Conservation (phyloP, 2,113 vertebrate species). For the Cettia cetti region DNA sequence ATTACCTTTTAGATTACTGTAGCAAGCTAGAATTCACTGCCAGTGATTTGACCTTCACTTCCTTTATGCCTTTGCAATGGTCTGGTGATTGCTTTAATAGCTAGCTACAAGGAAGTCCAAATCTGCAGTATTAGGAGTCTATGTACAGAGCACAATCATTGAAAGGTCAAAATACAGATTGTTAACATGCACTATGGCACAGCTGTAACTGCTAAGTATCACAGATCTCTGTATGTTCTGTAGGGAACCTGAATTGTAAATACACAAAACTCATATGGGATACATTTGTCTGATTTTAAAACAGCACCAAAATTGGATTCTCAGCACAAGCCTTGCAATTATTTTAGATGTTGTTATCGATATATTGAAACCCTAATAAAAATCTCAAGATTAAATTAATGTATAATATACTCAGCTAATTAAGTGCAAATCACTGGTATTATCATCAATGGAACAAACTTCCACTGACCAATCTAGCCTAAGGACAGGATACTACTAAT, state of each 20-base stretch:
- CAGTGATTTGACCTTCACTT: conserved; percentile 14
- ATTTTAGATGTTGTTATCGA: neutral
- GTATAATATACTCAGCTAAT: neutral
- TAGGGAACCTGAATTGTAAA: neutral
- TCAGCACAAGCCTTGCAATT: neutral
- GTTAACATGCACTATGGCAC: neutral
- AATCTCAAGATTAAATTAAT: neutral
- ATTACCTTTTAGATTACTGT: neutral
- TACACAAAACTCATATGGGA: neutral
- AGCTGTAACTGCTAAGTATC: neutral
- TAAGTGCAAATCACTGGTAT: neutral
- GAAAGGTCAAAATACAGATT: neutral
- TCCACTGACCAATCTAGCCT: neutral
- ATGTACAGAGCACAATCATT: neutral
- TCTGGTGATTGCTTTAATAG: conserved; percentile 40
- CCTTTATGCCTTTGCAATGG: neutral
- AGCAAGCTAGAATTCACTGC: neutral
- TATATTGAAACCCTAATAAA: neutral
- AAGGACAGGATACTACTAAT: neutral
- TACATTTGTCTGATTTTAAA: neutral
- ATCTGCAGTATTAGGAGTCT: neutral
- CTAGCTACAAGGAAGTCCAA: neutral
- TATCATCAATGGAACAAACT: neutral
- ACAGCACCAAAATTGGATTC: neutral
- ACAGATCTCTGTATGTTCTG: neutral